Percentiles rank a stretch among this genome's conserved stretches.
phyloP scores from a whole-genome alignment of 2,113 vertebrate genomes.

The Arothron firmamentum region DNA sequence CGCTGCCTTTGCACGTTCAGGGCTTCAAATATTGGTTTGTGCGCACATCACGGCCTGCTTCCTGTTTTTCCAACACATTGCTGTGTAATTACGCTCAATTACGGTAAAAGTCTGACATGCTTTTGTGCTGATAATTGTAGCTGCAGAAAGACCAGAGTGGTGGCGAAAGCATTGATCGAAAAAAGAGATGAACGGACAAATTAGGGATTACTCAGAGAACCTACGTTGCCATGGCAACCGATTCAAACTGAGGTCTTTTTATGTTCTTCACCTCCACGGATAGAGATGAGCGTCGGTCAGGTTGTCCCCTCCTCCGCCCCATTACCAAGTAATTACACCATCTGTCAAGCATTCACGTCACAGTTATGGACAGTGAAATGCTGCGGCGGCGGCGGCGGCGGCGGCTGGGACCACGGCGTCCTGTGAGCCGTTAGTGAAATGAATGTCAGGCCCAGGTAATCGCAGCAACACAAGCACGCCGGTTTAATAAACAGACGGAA shows the following conservation, averaged over 20 bases:
- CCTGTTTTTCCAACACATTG: too few species aligned
- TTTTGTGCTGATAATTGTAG: not conserved
- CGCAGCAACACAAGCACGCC: not conserved
- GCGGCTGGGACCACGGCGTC: constrained; percentile 9
- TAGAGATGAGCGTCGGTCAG: constrained; percentile 24
- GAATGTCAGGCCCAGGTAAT: constrained; percentile 42
- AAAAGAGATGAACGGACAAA: not conserved
- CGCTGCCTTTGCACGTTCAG: too few species aligned
- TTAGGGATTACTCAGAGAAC: constrained; percentile 21
- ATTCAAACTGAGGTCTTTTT: constrained; percentile 35
- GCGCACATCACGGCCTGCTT: too few species aligned
- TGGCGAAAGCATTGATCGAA: not conserved
- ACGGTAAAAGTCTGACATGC: constrained; percentile 6
- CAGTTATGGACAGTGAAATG: constrained; percentile 43
- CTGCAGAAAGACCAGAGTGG: not conserved
- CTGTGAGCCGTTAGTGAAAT: constrained; percentile 34
- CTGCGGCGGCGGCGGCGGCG: not conserved
- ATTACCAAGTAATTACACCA: constrained; percentile 59
- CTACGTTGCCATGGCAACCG: constrained; percentile 14
- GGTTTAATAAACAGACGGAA: constrained; percentile 2
- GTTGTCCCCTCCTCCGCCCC: constrained; percentile 17
- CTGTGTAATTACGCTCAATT: not conserved
- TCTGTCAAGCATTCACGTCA: constrained; percentile 51
- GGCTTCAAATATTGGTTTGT: too few species aligned
- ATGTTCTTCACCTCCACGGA: constrained; percentile 20